These are phyloP conservation scores for Idaea aversata DNA, from an alignment of 2,888 invertebrate species.

Conservation along the genomic window DNA sequence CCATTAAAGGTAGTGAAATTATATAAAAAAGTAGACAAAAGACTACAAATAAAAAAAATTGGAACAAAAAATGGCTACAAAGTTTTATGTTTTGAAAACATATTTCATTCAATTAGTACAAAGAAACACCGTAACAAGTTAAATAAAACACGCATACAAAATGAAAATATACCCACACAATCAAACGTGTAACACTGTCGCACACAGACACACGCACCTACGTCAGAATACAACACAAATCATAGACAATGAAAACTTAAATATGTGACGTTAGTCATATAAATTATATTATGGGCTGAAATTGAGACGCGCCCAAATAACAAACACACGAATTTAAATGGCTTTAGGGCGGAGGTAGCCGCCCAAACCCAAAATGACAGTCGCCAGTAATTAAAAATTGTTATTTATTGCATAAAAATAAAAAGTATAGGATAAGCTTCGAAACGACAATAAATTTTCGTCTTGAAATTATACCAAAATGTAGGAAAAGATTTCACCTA, in stretches of 20 bases:
- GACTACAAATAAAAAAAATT: conserved; percentile 10
- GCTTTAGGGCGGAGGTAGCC: no score
- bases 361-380: no score
- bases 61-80: conserved; percentile 14
- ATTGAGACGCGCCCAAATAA: conserved; percentile 11
- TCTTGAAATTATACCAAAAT: no score
- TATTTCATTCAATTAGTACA: no score
- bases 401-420: no score
- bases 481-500: background rate
- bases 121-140: conserved; percentile 4
- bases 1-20: no score
- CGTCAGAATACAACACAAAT: conserved; percentile 13
- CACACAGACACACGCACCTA: conserved; percentile 46
- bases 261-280: background rate
- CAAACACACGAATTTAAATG: conserved; percentile 8
- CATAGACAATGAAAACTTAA: conserved; percentile 68
- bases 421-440: no score
- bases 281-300: conserved; percentile 14
- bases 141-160: conserved; percentile 4
- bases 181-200: conserved; percentile 31
- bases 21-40: background rate
- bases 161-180: conserved; percentile 28
- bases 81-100: no score
- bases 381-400: no score
- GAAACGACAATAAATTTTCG: no score